A percentile compares a stretch with the other conserved stretches of the same genome.
Conservation (phyloP, 35 echinoderm and acorn worm genomes). For the Ophiothrix spiculata region DNA sequence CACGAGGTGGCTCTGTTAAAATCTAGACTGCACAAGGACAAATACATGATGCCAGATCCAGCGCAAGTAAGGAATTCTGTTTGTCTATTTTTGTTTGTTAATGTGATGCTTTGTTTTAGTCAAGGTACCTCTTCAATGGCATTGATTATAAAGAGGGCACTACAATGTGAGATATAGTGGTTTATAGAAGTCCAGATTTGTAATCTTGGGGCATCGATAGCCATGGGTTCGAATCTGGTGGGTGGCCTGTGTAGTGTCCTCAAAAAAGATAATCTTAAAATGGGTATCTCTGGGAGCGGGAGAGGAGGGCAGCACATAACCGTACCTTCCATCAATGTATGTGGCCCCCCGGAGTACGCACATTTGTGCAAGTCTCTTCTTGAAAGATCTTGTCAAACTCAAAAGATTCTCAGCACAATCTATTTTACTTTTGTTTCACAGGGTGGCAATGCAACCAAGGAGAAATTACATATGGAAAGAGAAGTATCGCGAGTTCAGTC, state of each 20-base stretch:
- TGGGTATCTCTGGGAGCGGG: too few species aligned
- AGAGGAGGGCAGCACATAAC: too few species aligned
- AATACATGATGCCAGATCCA: neutral
- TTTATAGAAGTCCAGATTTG: too few species aligned
- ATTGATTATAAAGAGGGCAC: too few species aligned
- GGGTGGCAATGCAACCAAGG: conserved; percentile 35
- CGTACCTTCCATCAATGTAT: too few species aligned
- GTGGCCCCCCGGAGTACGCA: neutral
- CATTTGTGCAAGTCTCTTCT: neutral
- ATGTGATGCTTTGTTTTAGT: too few species aligned
- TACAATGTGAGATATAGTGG: too few species aligned
- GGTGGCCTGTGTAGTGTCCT: too few species aligned
- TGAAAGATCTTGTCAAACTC: neutral
- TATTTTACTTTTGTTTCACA: conserved; percentile 12
- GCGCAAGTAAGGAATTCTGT: neutral
- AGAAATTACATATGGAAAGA: conserved; percentile 64
- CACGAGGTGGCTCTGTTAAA: conserved; percentile 76
- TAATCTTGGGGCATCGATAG: too few species aligned
- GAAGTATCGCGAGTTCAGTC: conserved; percentile 61
- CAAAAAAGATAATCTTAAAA: too few species aligned
- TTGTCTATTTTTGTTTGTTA: neutral
- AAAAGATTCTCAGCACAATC: neutral
- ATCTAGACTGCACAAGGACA: conserved; percentile 40
- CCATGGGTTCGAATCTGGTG: too few species aligned
- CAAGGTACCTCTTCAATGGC: too few species aligned